Evolutionary conservation across 2,888 invertebrate species (phyloP), one percentile per base, ranked within the genome.

Genomic region (Globia sparganii): DNA sequence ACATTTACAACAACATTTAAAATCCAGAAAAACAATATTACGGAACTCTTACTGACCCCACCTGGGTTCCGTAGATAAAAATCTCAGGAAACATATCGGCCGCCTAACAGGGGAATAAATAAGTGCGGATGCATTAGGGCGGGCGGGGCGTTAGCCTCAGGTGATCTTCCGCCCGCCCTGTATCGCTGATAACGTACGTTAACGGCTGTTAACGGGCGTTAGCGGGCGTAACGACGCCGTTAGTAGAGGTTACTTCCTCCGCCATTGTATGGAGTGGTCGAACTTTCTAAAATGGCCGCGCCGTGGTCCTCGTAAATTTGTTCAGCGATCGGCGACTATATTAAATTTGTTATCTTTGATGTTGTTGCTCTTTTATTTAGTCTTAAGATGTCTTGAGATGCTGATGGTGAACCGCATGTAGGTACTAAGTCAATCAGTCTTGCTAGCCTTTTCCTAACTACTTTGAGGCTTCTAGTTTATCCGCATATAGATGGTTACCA

Each of bases 41-140:
- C 69, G 70, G 72, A 64, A 64, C 66, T 64, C 67, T 40, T 71
- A 37, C 64, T 75, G 81, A 77, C 71, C 79, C 72, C 43, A 65
- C 76, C 67, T n/a, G 74, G 75, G 85, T 72, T 85, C 87, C 83
- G 81, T 82, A 77, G 95, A 95, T 95, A 90, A 86, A 75, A 85
- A 95, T 95, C 94, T 88, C 92, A 93, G 95, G 96, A 95, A 95
- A 94, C 94, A 94, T 94, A 96, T 95, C 95, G 90, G 90, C 84
- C 82, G 87, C 91, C 77, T 83, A 81, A 88, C 88, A 92, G 92
- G 90, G 90, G 94, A 94, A 95, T 96, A 96, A 96, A 96, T 95
- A 96, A 95, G 94, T 95, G 93, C 96, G 96, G 96, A 96, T 94
- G 95, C 95, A 95, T 96, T 95, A 96, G 94, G 95, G 94, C 93